phyloP scores from a whole-genome alignment of 2,888 invertebrate species.

The Cartodere bifasciata region DNA sequence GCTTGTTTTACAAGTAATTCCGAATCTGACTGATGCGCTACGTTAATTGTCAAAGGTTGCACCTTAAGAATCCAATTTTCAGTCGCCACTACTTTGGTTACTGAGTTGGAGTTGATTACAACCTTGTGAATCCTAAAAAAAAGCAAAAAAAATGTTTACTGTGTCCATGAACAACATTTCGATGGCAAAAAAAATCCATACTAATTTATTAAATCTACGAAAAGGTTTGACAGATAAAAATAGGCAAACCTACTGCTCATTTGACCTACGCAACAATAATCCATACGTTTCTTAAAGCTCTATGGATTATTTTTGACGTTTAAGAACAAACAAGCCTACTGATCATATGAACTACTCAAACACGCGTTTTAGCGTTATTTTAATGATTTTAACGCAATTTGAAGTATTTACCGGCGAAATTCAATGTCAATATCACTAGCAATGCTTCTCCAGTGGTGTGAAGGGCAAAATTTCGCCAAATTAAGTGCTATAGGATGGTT shows the following conservation, averaged over 20 bases:
- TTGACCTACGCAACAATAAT: too few species aligned
- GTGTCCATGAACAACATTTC: too few species aligned
- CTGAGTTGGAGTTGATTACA: constrained; percentile 51
- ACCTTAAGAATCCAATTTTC: constrained; percentile 83
- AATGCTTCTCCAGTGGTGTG: constrained; percentile 56
- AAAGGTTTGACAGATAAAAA: too few species aligned
- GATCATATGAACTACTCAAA: constrained; percentile 1
- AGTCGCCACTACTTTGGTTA: constrained; percentile 61
- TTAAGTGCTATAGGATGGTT: constrained; percentile 64
- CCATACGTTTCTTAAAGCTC: too few species aligned
- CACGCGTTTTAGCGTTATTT: constrained; percentile 4
- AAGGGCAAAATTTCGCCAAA: constrained; percentile 50
- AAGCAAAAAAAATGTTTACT: constrained; percentile 4
- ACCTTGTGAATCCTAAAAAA: constrained; percentile 58
- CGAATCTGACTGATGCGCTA: constrained; percentile 71
- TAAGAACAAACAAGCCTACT: too few species aligned
- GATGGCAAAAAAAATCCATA: too few species aligned
- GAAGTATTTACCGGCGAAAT: constrained; percentile 53
- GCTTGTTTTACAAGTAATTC: constrained; percentile 61
- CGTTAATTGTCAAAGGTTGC: constrained; percentile 55
- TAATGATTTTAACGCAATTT: constrained; percentile 4
- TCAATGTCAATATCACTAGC: constrained; percentile 61
- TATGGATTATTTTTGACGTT: too few species aligned
- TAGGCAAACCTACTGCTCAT: too few species aligned
- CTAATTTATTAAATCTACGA: too few species aligned